Evolutionary conservation across 2,888 invertebrate species (phyloP).

Genomic region (Branchipolynoe longqiensis): DNA sequence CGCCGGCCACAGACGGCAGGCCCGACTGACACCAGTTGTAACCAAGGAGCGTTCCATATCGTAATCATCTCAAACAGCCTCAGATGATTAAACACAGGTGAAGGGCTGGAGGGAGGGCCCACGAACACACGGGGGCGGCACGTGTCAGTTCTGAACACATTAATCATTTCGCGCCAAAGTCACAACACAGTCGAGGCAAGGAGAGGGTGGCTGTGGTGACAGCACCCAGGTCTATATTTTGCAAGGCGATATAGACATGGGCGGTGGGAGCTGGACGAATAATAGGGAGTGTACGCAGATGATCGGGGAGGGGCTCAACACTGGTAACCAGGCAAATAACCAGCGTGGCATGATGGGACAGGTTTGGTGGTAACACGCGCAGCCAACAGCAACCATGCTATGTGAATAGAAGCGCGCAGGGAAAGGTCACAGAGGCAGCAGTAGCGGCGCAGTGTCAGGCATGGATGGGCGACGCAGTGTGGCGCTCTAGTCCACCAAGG

Average conservation of each 20-base stretch:
- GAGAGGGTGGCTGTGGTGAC: constrained; percentile 35
- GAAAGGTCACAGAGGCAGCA: constrained; percentile 24
- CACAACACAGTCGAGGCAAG: constrained; percentile 36
- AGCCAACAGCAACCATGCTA: constrained; percentile 57
- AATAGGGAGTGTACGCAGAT: constrained; percentile 20
- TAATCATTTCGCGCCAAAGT: constrained; percentile 21
- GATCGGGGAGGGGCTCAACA: constrained; percentile 47
- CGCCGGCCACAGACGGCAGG: neutral
- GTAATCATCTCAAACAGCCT: constrained; percentile 38
- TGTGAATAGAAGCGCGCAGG: constrained; percentile 36
- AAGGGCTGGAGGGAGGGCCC: constrained; percentile 9
- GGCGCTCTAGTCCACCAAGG: neutral
- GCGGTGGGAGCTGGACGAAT: neutral
- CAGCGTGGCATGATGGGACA: constrained; percentile 45
- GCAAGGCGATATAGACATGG: constrained; percentile 7
- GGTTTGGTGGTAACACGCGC: constrained; percentile 37
- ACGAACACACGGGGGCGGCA: constrained; percentile 15
- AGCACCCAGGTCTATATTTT: constrained; percentile 35
- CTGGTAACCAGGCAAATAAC: constrained; percentile 55
- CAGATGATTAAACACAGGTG: constrained; percentile 18
- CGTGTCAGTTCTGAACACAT: neutral
- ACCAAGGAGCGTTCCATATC: constrained; percentile 17
- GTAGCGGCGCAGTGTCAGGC: constrained; percentile 48
- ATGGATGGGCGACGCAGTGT: constrained; percentile 1
- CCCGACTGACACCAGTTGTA: neutral